phyloP scores from a whole-genome alignment of 2,113 vertebrate species.

The Nerophis ophidion region DNA sequence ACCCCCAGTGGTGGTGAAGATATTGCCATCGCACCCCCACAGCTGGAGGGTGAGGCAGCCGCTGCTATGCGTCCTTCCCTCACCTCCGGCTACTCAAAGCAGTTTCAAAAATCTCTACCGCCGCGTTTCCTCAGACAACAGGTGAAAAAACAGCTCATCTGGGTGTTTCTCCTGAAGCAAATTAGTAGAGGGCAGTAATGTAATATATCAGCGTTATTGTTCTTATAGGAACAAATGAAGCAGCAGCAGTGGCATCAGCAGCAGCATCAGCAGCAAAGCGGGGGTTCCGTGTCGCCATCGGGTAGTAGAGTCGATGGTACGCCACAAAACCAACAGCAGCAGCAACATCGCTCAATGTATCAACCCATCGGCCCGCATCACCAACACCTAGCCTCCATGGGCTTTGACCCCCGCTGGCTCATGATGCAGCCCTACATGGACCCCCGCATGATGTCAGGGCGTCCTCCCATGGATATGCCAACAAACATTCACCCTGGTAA shows the following conservation, averaged over 20 bases:
- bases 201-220: background rate
- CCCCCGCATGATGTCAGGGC: slow-evolving; percentile 92
- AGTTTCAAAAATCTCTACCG: slow-evolving; percentile 96
- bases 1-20: slow-evolving; percentile 59
- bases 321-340: slow-evolving; percentile 78
- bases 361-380: slow-evolving; percentile 91
- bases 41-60: slow-evolving; percentile 81
- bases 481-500: slow-evolving; percentile 81
- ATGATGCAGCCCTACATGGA: slow-evolving; percentile 99
- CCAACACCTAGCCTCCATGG: slow-evolving; percentile 93
- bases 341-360: slow-evolving; percentile 89
- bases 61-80: slow-evolving; percentile 84
- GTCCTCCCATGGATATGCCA: slow-evolving; percentile 87
- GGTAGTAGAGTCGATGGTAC: slow-evolving; percentile 52
- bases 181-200: background rate
- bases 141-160: slow-evolving; percentile 60
- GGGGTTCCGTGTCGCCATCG: slow-evolving; percentile 82
- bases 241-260: slow-evolving; percentile 91
- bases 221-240: slow-evolving; percentile 88
- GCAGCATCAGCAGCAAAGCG: slow-evolving; percentile 81
- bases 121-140: slow-evolving; percentile 96
- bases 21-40: slow-evolving; percentile 61
- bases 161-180: background rate
- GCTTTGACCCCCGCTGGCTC: slow-evolving; percentile 96
- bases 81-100: slow-evolving; percentile 93